These are phyloP conservation scores for Hapalemur alaotrensis DNA, from an alignment of 2,797 vertebrate genomes.

Conservation along the genomic window DNA sequence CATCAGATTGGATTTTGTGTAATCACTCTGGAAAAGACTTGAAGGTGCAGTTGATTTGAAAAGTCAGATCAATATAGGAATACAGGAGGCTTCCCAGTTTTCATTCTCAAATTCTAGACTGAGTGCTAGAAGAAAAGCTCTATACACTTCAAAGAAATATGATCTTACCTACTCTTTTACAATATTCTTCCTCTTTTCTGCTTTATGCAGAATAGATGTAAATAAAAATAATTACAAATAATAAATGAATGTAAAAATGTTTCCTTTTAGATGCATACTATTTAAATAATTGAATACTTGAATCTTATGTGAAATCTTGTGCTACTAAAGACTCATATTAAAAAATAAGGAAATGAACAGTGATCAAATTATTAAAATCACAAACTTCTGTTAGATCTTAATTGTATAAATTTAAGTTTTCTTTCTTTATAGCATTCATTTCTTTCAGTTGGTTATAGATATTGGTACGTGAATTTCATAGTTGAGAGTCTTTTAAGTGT, in stretches of 20 bases:
- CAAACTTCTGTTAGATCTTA: background rate
- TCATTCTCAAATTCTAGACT: background rate
- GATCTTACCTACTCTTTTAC: background rate
- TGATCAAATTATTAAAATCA: background rate
- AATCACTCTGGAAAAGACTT: background rate
- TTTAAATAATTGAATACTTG: background rate
- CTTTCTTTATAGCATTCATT: background rate
- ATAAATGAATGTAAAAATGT: background rate
- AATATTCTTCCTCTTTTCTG: background rate
- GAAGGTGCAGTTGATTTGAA: background rate
- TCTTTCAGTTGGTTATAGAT: background rate
- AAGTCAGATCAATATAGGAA: background rate
- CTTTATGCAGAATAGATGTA: background rate
- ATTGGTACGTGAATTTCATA: background rate
- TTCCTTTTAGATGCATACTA: background rate
- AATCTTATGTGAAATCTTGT: background rate
- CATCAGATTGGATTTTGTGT: background rate
- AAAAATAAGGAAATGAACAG: background rate
- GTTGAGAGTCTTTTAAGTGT: background rate
- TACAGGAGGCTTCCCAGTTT: background rate
- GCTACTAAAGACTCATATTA: background rate
- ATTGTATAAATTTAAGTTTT: background rate
- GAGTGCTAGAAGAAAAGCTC: background rate
- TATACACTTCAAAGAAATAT: background rate
- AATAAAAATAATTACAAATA: background rate